These are phyloP conservation scores for Neodiprion lecontei DNA, from an alignment of 1,140 invertebrate species.

Conservation along the genomic window DNA sequence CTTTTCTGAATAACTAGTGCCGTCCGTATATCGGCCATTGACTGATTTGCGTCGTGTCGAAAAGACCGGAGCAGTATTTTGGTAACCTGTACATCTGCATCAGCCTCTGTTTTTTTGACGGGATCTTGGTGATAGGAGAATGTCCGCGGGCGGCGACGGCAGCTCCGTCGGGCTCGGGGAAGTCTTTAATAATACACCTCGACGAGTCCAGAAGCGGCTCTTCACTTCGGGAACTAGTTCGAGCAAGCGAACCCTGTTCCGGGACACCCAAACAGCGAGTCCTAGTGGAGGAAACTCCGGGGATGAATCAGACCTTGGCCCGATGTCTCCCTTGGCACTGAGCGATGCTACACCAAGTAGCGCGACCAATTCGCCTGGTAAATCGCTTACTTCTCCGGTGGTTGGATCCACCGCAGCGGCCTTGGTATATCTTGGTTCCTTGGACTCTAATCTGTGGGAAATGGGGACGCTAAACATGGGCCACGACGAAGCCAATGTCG, in stretches of 20 bases:
- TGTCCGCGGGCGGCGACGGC: neutral
- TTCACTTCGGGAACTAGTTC: conserved; percentile 32
- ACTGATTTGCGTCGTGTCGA: too few species aligned
- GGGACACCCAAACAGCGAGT: conserved; percentile 26
- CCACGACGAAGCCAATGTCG: neutral
- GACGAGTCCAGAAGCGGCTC: conserved; percentile 38
- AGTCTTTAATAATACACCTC: conserved; percentile 37
- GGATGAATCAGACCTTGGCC: conserved; percentile 50
- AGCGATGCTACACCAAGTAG: conserved; percentile 37
- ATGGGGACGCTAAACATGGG: neutral
- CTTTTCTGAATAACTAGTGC: too few species aligned
- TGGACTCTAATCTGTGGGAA: neutral
- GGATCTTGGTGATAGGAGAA: neutral
- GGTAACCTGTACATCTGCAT: neutral
- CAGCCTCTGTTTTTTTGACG: neutral
- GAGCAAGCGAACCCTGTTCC: conserved; percentile 45
- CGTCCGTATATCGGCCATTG: too few species aligned
- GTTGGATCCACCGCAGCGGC: conserved; percentile 30
- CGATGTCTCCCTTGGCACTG: conserved; percentile 47
- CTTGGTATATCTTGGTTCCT: neutral
- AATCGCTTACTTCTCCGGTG: conserved; percentile 35
- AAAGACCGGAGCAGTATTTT: too few species aligned
- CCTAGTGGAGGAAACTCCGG: conserved; percentile 22
- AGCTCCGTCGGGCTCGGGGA: conserved; percentile 15
- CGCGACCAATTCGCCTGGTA: conserved; percentile 40